Evolutionary conservation across 1,140 invertebrate genomes (phyloP).

Genomic region (Mylabris phalerata): DNA sequence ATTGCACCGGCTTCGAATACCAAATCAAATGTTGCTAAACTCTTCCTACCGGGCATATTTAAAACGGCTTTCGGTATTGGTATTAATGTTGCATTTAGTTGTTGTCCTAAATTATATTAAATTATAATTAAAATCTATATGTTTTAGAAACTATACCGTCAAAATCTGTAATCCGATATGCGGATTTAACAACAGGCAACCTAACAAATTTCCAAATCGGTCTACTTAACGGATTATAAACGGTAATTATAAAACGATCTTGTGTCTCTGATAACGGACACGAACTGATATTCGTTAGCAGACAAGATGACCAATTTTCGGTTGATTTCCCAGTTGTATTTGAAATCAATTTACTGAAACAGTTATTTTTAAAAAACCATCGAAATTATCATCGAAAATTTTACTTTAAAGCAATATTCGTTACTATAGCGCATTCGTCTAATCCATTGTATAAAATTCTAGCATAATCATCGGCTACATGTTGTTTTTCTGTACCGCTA

Average conservation of each 20-base stretch:
- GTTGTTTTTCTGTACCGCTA: constrained; percentile 87
- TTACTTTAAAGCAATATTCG: constrained; percentile 36
- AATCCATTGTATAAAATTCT: constrained; percentile 56
- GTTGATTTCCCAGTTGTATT: background rate
- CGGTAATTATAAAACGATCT: constrained; percentile 56
- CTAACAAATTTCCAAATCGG: constrained; percentile 57
- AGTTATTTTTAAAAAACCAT: constrained; percentile 17
- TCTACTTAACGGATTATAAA: constrained; percentile 77
- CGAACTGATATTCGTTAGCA: constrained; percentile 52
- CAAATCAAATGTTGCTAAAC: constrained; percentile 55
- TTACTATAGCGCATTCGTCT: constrained; percentile 46
- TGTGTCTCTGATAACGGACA: constrained; percentile 57
- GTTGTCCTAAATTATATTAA: constrained; percentile 40
- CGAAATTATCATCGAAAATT: background rate
- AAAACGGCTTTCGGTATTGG: constrained; percentile 53
- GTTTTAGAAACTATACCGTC: constrained; percentile 41
- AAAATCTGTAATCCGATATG: constrained; percentile 58
- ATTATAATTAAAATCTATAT: background rate
- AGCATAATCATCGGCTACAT: constrained; percentile 82
- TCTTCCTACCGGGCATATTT: constrained; percentile 56
- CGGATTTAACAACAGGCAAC: constrained; percentile 57
- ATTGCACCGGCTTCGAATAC: constrained; percentile 57
- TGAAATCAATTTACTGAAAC: constrained; percentile 11
- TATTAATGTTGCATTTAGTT: constrained; percentile 53
- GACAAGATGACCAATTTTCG: constrained; percentile 21